Evolutionary conservation across 2,888 invertebrate genomes (phyloP).

Genomic region (Spilosoma lubricipeda): DNA sequence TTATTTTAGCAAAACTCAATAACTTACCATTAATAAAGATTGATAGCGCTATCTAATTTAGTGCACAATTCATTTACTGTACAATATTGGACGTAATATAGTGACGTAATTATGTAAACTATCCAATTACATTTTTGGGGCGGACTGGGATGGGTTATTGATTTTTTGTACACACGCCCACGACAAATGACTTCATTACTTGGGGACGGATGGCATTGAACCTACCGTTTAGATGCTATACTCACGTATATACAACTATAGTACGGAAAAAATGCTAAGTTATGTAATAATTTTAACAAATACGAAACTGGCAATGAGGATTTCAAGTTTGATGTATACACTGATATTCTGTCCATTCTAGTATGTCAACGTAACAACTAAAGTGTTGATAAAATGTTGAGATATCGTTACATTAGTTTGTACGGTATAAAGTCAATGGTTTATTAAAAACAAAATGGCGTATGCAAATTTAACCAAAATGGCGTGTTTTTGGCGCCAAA

Average conservation of each 20-base stretch:
- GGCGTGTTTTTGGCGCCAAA: neutral
- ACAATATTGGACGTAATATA: slow-evolving; percentile 26
- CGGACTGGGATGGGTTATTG: slow-evolving; percentile 32
- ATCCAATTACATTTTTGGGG: slow-evolving; percentile 45
- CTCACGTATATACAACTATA: neutral
- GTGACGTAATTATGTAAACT: slow-evolving; percentile 33
- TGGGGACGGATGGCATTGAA: slow-evolving; percentile 8
- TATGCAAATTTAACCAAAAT: neutral
- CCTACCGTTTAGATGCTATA: neutral
- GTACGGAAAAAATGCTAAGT: neutral
- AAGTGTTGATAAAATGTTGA: neutral
- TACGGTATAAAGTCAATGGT: neutral
- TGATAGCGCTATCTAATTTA: slow-evolving; percentile 2
- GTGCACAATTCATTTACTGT: slow-evolving; percentile 17
- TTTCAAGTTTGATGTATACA: neutral
- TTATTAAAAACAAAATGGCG: neutral
- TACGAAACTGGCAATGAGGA: neutral
- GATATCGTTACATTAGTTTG: too few relatives aligned
- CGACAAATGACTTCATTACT: slow-evolving; percentile 16
- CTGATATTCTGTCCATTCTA: neutral
- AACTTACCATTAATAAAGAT: slow-evolving; percentile 4
- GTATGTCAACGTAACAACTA: neutral
- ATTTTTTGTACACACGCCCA: slow-evolving; percentile 35
- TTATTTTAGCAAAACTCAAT: neutral
- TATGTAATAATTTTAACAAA: neutral